Percentiles rank a stretch among this genome's conserved stretches.
These are phyloP conservation scores for Menidia beryllina DNA, from an alignment of 2,113 vertebrate species.

Conservation along the genomic window DNA sequence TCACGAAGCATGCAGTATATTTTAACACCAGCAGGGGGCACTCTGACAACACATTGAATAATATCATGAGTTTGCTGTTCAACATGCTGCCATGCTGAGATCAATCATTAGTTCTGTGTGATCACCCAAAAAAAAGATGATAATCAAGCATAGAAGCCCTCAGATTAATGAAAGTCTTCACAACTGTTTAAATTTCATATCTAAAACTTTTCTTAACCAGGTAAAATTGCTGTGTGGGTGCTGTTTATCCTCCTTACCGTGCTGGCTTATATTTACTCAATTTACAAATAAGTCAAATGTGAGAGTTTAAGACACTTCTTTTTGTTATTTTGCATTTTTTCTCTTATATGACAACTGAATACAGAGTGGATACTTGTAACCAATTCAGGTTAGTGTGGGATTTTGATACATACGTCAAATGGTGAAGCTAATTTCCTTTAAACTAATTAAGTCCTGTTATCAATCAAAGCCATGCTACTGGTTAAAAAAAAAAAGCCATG, in stretches of 20 bases:
- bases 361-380: constrained; percentile 30
- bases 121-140: constrained; percentile 12
- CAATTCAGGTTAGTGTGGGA: constrained; percentile 22
- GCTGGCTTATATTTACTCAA: constrained; percentile 21
- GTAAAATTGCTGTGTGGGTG: not conserved
- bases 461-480: constrained; percentile 51
- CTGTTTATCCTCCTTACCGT: not conserved
- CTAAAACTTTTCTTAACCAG: not conserved
- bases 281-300: constrained; percentile 15
- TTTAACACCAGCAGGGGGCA: constrained; percentile 65
- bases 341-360: not conserved
- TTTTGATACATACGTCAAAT: constrained; percentile 7
- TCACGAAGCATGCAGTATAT: no score
- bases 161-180: constrained; percentile 11
- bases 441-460: constrained; percentile 50
- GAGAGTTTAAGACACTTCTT: constrained; percentile 14
- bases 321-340: constrained; percentile 2
- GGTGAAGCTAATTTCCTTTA: constrained; percentile 27
- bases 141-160: constrained; percentile 5
- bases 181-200: constrained; percentile 5
- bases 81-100: not conserved
- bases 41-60: constrained; percentile 43
- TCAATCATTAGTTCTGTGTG: constrained; percentile 16
- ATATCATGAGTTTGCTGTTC: not conserved
- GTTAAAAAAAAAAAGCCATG: constrained; percentile 21